A percentile compares a stretch with the other conserved stretches of the same genome.
Conservation (phyloP, 2,888 invertebrate species). For the Eumacrocentrus americanus region DNA sequence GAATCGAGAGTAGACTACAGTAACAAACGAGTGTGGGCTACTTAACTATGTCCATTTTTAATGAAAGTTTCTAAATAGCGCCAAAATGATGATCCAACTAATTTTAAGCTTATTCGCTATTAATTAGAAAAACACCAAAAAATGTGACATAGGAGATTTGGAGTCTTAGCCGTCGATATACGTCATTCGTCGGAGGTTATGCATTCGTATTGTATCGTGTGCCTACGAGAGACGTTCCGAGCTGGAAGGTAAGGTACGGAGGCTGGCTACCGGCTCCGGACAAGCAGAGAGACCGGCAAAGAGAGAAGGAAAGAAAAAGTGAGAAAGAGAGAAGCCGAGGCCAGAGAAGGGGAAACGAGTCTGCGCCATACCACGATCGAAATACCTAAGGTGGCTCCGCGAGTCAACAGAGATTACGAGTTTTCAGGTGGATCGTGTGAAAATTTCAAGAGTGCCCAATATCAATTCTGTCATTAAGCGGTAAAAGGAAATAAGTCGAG, state of each 20-base stretch:
- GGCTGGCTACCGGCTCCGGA: constrained; percentile 23
- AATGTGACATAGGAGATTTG: too few relatives aligned
- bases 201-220: constrained; percentile 19
- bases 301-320: constrained; percentile 14
- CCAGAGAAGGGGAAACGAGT: constrained; percentile 53
- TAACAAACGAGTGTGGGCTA: too few relatives aligned
- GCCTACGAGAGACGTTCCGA: constrained; percentile 20
- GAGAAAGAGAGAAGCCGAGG: constrained; percentile 24
- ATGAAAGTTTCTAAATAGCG: too few relatives aligned
- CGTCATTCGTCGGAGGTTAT: constrained; percentile 22
- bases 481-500: too few relatives aligned
- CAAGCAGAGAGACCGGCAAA: constrained; percentile 1
- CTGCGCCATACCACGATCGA: constrained; percentile 51
- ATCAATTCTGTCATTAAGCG: too few relatives aligned
- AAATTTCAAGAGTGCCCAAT: constrained; percentile 29
- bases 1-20: too few relatives aligned
- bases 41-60: too few relatives aligned
- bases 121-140: too few relatives aligned
- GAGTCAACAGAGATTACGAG: constrained; percentile 34
- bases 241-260: constrained; percentile 1
- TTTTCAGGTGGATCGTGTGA: constrained; percentile 37
- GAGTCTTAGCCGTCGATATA: too few relatives aligned
- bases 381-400: constrained; percentile 39
- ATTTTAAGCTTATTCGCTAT: too few relatives aligned
- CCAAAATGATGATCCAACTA: too few relatives aligned